Evolutionary conservation across 2,113 vertebrate genomes (phyloP), one percentile per base, ranked within the genome.

Genomic region (Empidonax traillii): DNA sequence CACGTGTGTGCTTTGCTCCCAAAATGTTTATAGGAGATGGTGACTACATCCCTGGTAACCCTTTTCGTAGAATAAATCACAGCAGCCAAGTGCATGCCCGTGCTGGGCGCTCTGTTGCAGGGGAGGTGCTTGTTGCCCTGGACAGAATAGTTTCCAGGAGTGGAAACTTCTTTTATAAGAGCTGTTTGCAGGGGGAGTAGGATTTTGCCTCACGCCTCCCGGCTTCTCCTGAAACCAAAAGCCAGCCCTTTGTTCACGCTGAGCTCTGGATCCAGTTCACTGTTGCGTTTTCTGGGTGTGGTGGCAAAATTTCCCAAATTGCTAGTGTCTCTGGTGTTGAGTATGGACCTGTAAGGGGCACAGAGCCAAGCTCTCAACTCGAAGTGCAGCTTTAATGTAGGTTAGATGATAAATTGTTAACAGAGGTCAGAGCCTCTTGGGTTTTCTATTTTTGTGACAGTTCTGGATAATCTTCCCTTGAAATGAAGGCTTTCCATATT

Each of bases 1-100:
- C 87, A 81, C 22, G 27, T 84, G 72, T 84, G 74, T 25, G 8
- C 58, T 85, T 94, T 37, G 71, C 89, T 89, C 28, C 73, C 7
- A 0, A 27, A 91, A 46, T 90, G 82, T 96, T 97, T 97, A 84
- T 68, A 56, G 94, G 25, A 52, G 90, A 43, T 43, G 94, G 68
- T 61, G 81, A 58, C 91, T 95, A 8, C 69, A 25, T 77, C 89
- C 79, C 93, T 91, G 87, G 95, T 93, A 94, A 93, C 94, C 66
- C 71, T 82, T 77, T 77, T 74, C 0, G 1, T 75, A 66, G 88
- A 84, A 87, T 80, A 90, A 96, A 89, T 93, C 62, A 82, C 1
- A 0, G 4, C 25, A 76, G 88, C 80, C 53, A 12, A 72, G 65
- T 41, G 53, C 52, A 10, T 74, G 87, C 73, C 37, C 4, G 0